Evolutionary conservation across 2,888 invertebrate species (phyloP), one percentile per base, ranked within the genome.

Genomic region (Saturnia pavonia): DNA sequence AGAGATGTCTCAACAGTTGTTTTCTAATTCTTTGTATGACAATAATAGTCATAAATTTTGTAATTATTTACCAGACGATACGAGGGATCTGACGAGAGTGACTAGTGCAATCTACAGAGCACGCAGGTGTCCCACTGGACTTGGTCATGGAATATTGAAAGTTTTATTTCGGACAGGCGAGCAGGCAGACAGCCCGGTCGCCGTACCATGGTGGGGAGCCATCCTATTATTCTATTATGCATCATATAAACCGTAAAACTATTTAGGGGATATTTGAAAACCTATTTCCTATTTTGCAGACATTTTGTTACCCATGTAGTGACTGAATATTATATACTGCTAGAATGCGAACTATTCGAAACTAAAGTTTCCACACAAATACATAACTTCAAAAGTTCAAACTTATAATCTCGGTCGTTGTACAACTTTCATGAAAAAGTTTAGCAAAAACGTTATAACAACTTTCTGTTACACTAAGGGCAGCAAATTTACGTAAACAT

Each of bases 401-500:
- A 40, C 1, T 40, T 65, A 65, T 19, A 40, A 65, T 65, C 65
- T 40, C 65, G 9, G 65, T 65, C 65, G n/a, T n/a, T n/a, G 8
- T 34, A 9, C 1, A 40, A 40, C 63, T 65, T 65, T 1, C 40
- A 65, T 40, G 40, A 19, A 6, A 65, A 65, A 19, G 9, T 65
- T 65, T 40, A 65, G 40, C 65, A n/a, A n/a, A n/a, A 65, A 65
- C 8, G 40, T 60, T 65, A 12, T 40, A 65, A 65, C 40, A 40
- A 40, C 7, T n/a, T 65, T 19, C 19, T 14, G 27, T 22, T 3
- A 60, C 27, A 25, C 25, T 25, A 57, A 60, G 25, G 27, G 16
- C 57, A 60, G 12, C 11, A 60, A 60, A 60, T 27, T 60, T 60
- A 27, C 25, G 9, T 12, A 27, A 0, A 4, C 7, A 12, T 14